Base-by-base conservation (phyloP, 1,140 invertebrate genomes). In the Drosophila seguyi region DNA sequence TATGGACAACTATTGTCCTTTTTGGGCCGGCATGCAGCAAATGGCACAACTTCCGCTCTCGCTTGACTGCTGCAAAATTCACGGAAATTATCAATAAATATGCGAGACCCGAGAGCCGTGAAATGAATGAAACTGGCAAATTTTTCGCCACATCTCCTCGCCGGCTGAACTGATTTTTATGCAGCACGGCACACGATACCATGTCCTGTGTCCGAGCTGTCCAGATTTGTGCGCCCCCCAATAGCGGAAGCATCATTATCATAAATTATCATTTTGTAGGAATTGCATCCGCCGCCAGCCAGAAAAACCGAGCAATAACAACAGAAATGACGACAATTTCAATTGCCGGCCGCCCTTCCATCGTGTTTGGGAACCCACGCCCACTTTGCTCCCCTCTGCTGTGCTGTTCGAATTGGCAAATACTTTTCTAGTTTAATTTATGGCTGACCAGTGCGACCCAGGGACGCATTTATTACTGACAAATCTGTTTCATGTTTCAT, bases 231-330 rank as follows among this genome's bases (percentile, higher is more conserved):
- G 61, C 47, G 27, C 47, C 10, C 27, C n/a, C 61, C 69, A 73
- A 87, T 73, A 88, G 65, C 86, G 90, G 90, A 92, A 92, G 90
- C 86, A 91, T 91, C 90, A 91, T 92, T 92, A 92, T 92, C 90
- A 91, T 91, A 92, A 92, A 92, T 92, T 92, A 92, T 91, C 90
- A 92, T 92, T 92, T 92, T 91, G 90, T 91, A 90, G 90, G 90
- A 92, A 92, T 92, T 92, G 86, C 90, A 88, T 92, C 90, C 90
- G 90, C 39, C 66, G 47, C 50, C 61, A 59, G 67, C 72, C 80
- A 84, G 68, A 78, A 77, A 47, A 83, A 79, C 52, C 62, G 48
- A 47, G 63, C 58, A 75, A 61, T 77, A 73, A 61, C 75, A 76
- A 38, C 67, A 71, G 50, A 86, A 79, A 76, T 79, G 77, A 76